Evolutionary conservation across 2,113 vertebrate species (phyloP).

Genomic region (Bettongia penicillata): DNA sequence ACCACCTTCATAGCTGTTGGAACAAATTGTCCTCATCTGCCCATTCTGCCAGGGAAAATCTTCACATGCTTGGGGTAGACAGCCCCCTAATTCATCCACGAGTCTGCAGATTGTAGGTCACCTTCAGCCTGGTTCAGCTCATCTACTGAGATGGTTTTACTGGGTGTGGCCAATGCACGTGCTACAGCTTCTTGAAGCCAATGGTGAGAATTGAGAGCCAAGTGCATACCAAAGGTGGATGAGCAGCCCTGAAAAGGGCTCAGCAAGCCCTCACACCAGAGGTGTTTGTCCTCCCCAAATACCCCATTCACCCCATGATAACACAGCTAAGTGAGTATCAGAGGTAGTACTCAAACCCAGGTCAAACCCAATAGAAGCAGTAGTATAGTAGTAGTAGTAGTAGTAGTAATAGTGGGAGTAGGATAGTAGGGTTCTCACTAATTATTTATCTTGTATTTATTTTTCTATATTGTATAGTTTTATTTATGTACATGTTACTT

Average conservation of each 20-base stretch:
- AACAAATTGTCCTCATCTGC: no score
- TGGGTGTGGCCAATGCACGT: no score
- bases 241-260: not conserved
- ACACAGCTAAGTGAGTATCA: not conserved
- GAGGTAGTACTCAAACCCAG: no score
- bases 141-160: no score
- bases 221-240: not conserved
- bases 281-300: not conserved
- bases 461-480: not conserved
- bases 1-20: no score
- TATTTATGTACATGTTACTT: not conserved
- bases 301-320: not conserved
- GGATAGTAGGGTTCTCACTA: not conserved
- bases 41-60: no score
- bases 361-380: no score
- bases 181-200: not conserved
- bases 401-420: not conserved
- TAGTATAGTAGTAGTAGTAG: no score
- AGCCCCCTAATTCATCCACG: no score
- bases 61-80: no score
- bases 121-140: no score
- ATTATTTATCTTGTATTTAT: not conserved
- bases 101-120: no score
- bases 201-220: not conserved
- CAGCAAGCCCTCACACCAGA: not conserved